These are phyloP conservation scores for Sphaeramia orbicularis DNA, from an alignment of 2,797 vertebrate genomes.

Conservation along the genomic window DNA sequence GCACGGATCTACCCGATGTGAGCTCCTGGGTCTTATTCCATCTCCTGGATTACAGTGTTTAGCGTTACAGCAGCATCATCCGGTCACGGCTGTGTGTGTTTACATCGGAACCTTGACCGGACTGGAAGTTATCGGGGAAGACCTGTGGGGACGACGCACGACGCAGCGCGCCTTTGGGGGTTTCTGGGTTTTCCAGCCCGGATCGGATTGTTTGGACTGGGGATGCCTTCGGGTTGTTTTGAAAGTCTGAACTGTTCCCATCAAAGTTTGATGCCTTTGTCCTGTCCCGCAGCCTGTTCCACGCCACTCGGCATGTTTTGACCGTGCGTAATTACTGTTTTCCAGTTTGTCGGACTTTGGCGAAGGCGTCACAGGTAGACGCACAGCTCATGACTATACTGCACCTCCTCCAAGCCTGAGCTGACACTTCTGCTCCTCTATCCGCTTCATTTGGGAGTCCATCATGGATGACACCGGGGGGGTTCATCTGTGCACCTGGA, in stretches of 20 bases:
- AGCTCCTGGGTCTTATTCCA: slow-evolving; percentile 5
- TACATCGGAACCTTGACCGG: slow-evolving; percentile 29
- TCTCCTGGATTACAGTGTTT: slow-evolving; percentile 24
- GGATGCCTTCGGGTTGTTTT: background rate
- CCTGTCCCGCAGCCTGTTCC: slow-evolving; percentile 7
- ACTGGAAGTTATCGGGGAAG: slow-evolving; percentile 54
- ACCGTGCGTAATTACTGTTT: slow-evolving; percentile 33
- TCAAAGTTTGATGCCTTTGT: slow-evolving; percentile 47
- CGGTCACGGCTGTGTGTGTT: slow-evolving; percentile 49
- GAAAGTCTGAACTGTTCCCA: background rate
- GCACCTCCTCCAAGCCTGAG: slow-evolving; percentile 7
- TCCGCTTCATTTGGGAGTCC: slow-evolving; percentile 3
- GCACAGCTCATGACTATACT: slow-evolving; percentile 5
- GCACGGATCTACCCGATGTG: background rate
- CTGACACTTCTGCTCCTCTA: background rate
- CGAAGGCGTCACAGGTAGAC: slow-evolving; percentile 43
- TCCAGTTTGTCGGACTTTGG: background rate
- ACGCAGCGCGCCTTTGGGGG: slow-evolving; percentile 2
- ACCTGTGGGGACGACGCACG: slow-evolving; percentile 8
- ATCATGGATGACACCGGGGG: slow-evolving; percentile 44
- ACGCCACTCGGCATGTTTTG: slow-evolving; percentile 25
- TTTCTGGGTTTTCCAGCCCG: background rate
- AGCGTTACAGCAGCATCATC: slow-evolving; percentile 11
- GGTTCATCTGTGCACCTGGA: slow-evolving; percentile 22
- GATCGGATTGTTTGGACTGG: background rate